phyloP scores from a whole-genome alignment of 2,797 vertebrate species.

The Loris lydekkerianus region DNA sequence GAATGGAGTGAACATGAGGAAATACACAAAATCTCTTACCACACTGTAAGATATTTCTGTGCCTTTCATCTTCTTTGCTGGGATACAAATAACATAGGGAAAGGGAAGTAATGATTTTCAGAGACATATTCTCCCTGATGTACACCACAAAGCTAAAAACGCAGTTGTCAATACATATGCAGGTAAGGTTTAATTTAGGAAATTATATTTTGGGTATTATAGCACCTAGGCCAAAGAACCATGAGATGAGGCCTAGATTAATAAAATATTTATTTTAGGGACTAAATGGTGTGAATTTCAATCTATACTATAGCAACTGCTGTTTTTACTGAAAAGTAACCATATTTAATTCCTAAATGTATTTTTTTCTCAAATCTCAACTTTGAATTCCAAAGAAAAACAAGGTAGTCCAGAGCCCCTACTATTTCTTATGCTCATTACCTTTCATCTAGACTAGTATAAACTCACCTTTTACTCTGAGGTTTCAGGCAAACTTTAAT shows the following conservation, averaged over 20 bases:
- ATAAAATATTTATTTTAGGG: slow-evolving; percentile 24
- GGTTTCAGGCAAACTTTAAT: not conserved
- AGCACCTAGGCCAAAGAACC: not conserved
- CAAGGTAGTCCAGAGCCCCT: not conserved
- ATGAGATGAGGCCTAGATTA: not conserved
- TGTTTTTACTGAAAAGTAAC: slow-evolving; percentile 58
- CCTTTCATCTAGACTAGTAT: not conserved
- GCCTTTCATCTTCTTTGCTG: slow-evolving; percentile 16
- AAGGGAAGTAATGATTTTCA: not conserved
- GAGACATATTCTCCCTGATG: not conserved
- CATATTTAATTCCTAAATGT: slow-evolving; percentile 2
- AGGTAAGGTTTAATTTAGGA: slow-evolving; percentile 32
- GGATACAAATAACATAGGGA: not conserved
- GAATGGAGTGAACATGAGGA: slow-evolving; percentile 23
- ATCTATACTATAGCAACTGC: not conserved
- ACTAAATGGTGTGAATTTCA: slow-evolving; percentile 28
- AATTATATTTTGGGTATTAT: slow-evolving; percentile 17
- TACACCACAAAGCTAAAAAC: not conserved
- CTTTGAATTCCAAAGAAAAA: not conserved
- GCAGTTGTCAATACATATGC: not conserved
- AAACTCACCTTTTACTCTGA: not conserved
- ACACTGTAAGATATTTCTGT: not conserved
- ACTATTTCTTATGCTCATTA: not conserved
- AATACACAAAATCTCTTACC: not conserved
- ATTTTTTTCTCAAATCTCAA: not conserved